Evolutionary conservation across 2,113 vertebrate genomes (phyloP).

Genomic region (Lethenteron reissneri): DNA sequence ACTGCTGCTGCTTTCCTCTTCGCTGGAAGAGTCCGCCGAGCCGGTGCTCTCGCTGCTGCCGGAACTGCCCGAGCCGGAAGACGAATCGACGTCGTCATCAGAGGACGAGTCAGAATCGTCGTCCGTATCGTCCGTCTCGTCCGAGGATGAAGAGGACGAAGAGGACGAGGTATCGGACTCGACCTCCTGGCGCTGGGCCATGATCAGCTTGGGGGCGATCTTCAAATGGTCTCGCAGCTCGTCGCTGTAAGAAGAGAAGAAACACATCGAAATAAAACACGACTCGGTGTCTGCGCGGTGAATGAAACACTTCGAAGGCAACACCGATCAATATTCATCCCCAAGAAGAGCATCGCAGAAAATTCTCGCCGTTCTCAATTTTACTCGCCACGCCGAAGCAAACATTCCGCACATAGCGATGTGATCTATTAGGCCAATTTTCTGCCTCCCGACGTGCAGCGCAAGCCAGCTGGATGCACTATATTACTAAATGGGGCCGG

Average conservation of each 20-base stretch:
- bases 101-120: slow-evolving; percentile 29
- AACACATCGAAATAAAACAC: background rate
- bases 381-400: no score
- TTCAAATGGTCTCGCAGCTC: slow-evolving; percentile 87
- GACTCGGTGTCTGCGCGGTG: no score
- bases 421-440: no score
- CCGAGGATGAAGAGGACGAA: slow-evolving; percentile 26
- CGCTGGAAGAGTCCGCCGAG: slow-evolving; percentile 38
- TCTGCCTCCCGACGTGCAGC: no score
- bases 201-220: slow-evolving; percentile 86
- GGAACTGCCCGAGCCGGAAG: slow-evolving; percentile 26
- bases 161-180: slow-evolving; percentile 50
- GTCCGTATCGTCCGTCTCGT: slow-evolving; percentile 30
- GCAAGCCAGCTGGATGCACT: no score
- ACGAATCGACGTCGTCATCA: slow-evolving; percentile 25
- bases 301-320: no score
- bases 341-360: no score
- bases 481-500: no score
- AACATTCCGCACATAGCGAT: no score
- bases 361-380: no score
- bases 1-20: slow-evolving; percentile 14
- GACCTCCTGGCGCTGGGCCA: slow-evolving; percentile 80
- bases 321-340: no score
- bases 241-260: slow-evolving; percentile 32
- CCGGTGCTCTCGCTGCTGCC: slow-evolving; percentile 21